Evolutionary conservation across 1,140 invertebrate species (phyloP), one percentile per base, ranked within the genome.

Genomic region (Heliconius nattereri): DNA sequence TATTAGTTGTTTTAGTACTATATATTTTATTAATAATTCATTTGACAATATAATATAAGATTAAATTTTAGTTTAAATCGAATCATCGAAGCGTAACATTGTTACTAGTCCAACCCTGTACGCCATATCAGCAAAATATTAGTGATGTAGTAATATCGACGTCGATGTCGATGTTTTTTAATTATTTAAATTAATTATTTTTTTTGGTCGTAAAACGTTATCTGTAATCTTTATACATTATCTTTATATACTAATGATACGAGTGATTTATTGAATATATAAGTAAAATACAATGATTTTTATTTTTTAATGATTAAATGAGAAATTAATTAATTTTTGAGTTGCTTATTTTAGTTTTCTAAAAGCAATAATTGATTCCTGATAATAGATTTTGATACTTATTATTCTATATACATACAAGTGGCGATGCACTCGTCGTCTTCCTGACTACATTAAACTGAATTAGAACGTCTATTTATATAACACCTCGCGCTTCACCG

Each of bases 61-160:
- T 66, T 29, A 66, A 66, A 29, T 66, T 66, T 66, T 29, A 66
- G 60, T 29, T 66, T 66, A 76, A 82, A 79, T 75, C 60, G 35
- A 73, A 75, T 79, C 78, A 86, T 66, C 60, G 60, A 66, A 66
- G 60, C 60, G 60, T 66, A 26, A 66, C 60, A 66, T 66, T 85
- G 80, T 84, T 83, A 80, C 74, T 81, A 76, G 60, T 78, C 80
- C 75, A 82, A 81, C 83, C 85, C 83, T 82, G 83, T 83, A 78
- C 84, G 85, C 86, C 85, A 86, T 88, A 88, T 87, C 87, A 86
- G 83, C 83, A 81, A 81, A 66, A 66, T 66, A 29, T 66, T 90
- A 90, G 86, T 87, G 88, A 49, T 87, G 89, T 81, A 66, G 79
- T 45, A 80, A 74, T 81, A 85, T 86, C 84, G 86, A 88, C 78